Evolutionary conservation across 2,888 invertebrate genomes (phyloP), one percentile per base, ranked within the genome.

Genomic region (Meloe dianella): DNA sequence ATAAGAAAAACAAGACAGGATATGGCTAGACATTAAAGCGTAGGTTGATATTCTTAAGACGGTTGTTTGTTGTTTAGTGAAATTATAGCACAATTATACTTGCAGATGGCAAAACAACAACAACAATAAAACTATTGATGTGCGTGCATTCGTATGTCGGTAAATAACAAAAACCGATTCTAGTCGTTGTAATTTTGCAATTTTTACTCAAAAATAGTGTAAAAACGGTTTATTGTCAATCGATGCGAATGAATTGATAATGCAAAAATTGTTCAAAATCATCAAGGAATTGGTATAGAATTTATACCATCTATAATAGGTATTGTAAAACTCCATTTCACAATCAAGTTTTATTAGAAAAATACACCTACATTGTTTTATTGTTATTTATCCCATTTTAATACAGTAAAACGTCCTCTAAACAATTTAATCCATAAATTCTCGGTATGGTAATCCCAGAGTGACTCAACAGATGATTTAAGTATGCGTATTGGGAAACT

Each of bases 71-170:
- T 35, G 35, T 35, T n/a, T 47, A 20, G 47, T 47, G 47, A 47
- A 47, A 47, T 47, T 47, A 47, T 47, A 10, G 47, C 47, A 47
- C 47, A 47, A 47, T 47, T 47, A 47, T 47, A 47, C 47, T 17
- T 47, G 47, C 47, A 47, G 47, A 47, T 47, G 10, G 47, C 47
- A 35, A 41, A 30, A 30, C 9, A 30, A 35, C 14, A 35, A 8
- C 47, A 47, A 47, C 47, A 47, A 47, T 20, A 47, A 47, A 10
- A 20, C 20, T 7, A 47, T 20, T 20, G 20, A 20, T 10, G 10
- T 20, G 20, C 20, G 47, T 20, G 20, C 20, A 10, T 9, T 10
- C n/a, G 10, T 20, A 22, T 20, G 47, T 20, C 47, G 47, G 20
- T 47, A 47, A 47, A 47, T 47, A 47, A 47, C 47, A 47, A 47